Conservation (phyloP, 2,888 invertebrate species). For the Pyrgus malvae region DNA sequence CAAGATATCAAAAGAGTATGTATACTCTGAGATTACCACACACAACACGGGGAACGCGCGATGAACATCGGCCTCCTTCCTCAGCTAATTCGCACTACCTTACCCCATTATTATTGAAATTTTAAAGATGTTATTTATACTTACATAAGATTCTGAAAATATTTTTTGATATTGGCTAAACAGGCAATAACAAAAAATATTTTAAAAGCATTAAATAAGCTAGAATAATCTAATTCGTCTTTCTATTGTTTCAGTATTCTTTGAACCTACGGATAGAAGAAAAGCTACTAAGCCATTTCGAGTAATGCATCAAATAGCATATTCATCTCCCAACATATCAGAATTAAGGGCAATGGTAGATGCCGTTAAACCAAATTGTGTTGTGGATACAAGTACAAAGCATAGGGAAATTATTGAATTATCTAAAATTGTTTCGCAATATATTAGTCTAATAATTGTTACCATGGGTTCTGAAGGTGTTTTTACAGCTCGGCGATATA, state of each 20-base stretch:
- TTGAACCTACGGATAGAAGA: conserved; percentile 92
- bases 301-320: conserved; percentile 71
- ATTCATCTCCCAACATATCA: conserved; percentile 90
- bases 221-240: no score
- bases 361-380: conserved; percentile 56
- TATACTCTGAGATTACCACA: no score
- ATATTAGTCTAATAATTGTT: conserved; percentile 81
- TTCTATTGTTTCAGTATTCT: conserved; percentile 87
- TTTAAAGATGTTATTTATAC: no score
- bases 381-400: conserved; percentile 38
- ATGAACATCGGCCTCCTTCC: no score
- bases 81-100: no score
- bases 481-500: conserved; percentile 62
- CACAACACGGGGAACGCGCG: no score
- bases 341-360: conserved; percentile 87
- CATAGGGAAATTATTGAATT: conserved; percentile 51
- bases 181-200: no score
- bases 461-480: conserved; percentile 84
- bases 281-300: conserved; percentile 88
- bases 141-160: no score
- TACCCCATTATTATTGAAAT: no score
- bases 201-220: no score
- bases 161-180: no score
- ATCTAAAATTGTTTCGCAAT: conserved; percentile 61
- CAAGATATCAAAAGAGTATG: no score